These are phyloP conservation scores for Phyto melanocephala DNA, from an alignment of 2,888 invertebrate genomes.

Conservation along the genomic window DNA sequence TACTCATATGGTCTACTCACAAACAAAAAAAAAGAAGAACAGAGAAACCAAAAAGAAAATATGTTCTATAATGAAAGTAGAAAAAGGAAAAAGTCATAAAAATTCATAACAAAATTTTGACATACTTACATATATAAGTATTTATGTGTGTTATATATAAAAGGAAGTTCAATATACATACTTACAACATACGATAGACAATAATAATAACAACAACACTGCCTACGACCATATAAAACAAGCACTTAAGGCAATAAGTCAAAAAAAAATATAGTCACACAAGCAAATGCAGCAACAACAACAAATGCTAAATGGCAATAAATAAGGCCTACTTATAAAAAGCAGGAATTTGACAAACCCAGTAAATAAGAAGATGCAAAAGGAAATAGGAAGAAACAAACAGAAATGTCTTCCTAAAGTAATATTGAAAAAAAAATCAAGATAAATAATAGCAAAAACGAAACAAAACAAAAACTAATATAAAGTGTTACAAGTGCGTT, in stretches of 20 bases:
- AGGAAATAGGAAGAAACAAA: neutral
- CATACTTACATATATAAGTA: neutral
- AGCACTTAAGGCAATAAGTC: slow-evolving; percentile 52
- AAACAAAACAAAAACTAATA: neutral
- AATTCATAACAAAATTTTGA: slow-evolving; percentile 33
- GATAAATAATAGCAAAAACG: neutral
- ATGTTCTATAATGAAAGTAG: neutral
- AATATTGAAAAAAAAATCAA: slow-evolving; percentile 7
- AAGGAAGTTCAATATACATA: neutral
- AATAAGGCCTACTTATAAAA: slow-evolving; percentile 5
- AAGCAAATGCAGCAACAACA: neutral
- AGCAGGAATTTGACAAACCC: neutral
- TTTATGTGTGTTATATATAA: neutral
- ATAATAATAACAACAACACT: slow-evolving; percentile 15
- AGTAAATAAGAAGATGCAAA: neutral
- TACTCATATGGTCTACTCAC: slow-evolving; percentile 27
- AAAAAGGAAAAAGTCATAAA: slow-evolving; percentile 39
- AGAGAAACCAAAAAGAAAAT: neutral
- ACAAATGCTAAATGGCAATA: neutral
- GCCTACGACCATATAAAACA: slow-evolving; percentile 17
- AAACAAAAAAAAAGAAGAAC: neutral
- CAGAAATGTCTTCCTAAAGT: neutral
- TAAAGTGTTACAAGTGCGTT: slow-evolving; percentile 25
- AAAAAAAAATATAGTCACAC: slow-evolving; percentile 2
- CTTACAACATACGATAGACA: neutral